A percentile compares a stretch with the other conserved stretches of the same genome.
Conservation (phyloP, 2,113 vertebrate genomes). For the Engraulis encrasicolus region DNA sequence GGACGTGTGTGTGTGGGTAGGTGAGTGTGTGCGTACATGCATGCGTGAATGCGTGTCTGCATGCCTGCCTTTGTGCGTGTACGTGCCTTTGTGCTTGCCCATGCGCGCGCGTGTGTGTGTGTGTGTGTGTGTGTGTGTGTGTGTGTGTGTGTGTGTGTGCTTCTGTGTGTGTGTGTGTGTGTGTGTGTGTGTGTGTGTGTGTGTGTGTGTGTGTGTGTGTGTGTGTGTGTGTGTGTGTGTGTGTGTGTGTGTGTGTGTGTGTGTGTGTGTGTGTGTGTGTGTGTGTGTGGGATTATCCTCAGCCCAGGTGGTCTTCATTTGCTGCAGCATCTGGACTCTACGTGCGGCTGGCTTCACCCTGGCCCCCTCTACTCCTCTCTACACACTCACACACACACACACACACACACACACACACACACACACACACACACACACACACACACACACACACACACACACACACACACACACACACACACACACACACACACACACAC, state of each 20-base stretch:
- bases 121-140: constrained; percentile 37
- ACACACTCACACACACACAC: constrained; percentile 6
- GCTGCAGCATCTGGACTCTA: constrained; percentile 54
- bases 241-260: no score
- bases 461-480: not conserved
- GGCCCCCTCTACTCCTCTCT: constrained; percentile 18
- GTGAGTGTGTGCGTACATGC: no score
- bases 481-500: not conserved
- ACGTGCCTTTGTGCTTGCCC: no score
- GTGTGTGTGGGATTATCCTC: constrained; percentile 62
- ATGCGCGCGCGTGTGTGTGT: not conserved
- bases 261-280: not conserved
- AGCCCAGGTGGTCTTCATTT: constrained; percentile 74
- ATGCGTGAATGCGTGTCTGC: no score
- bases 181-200: not conserved
- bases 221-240: no score
- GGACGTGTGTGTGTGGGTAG: constrained; percentile 18
- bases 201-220: no score
- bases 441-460: not conserved
- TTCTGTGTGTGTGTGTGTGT: no score
- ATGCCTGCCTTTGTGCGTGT: no score
- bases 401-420: not conserved
- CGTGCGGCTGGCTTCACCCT: constrained; percentile 53
- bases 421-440: not conserved
- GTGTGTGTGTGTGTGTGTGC: no score